Conservation (phyloP, 1,140 invertebrate species). For the Bombus affinis region DNA sequence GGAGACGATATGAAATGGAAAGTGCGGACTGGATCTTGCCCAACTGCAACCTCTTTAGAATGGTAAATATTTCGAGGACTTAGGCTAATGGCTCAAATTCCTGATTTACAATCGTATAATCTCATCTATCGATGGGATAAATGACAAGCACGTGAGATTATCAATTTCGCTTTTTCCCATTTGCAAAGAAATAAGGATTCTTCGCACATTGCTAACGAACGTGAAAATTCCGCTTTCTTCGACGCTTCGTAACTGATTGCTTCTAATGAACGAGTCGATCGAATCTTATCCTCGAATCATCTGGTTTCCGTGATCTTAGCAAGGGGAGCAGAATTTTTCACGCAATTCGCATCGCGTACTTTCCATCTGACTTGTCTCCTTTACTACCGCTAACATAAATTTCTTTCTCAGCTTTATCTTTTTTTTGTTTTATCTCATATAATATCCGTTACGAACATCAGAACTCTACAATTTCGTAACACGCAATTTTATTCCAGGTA, state of each 20-base stretch:
- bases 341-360: slow-evolving; percentile 23
- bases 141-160: background rate
- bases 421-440: slow-evolving; percentile 13
- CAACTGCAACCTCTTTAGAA: slow-evolving; percentile 36
- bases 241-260: slow-evolving; percentile 23
- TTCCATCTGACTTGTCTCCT: slow-evolving; percentile 43
- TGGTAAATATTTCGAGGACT: slow-evolving; percentile 43
- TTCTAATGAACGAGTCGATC: slow-evolving; percentile 37
- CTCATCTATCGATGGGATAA: background rate
- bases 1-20: slow-evolving; percentile 53
- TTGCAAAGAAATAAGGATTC: slow-evolving; percentile 2
- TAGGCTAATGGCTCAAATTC: slow-evolving; percentile 12
- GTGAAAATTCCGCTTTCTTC: background rate
- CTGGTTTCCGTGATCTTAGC: slow-evolving; percentile 24
- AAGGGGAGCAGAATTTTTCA: slow-evolving; percentile 33
- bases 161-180: background rate
- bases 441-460: slow-evolving; percentile 9
- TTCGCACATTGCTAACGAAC: slow-evolving; percentile 1
- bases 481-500: too few relatives aligned
- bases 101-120: slow-evolving; percentile 34
- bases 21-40: slow-evolving; percentile 42
- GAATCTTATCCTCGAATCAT: slow-evolving; percentile 41
- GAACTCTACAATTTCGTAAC: too few relatives aligned
- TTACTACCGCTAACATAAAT: background rate
- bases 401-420: slow-evolving; percentile 19